Evolutionary conservation across 2,797 vertebrate genomes (phyloP).

Genomic region (Pogoniulus pusillus): DNA sequence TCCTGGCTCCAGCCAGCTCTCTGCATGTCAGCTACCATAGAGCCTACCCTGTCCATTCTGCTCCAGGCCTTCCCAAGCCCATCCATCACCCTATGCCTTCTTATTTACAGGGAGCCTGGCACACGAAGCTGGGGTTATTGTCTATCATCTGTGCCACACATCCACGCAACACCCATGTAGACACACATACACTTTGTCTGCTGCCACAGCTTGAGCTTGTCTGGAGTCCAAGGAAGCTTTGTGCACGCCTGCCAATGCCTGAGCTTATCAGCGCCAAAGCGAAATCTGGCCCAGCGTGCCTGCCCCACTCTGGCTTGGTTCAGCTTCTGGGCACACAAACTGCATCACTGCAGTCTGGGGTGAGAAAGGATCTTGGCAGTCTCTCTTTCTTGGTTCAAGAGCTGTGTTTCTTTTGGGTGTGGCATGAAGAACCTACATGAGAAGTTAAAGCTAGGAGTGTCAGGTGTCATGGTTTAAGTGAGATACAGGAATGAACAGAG

Average conservation of each 20-base stretch:
- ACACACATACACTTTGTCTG: not conserved
- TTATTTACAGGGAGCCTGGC: slow-evolving; percentile 30
- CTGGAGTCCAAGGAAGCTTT: slow-evolving; percentile 27
- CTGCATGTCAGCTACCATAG: slow-evolving; percentile 5
- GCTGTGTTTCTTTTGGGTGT: not conserved
- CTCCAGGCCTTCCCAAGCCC: slow-evolving; percentile 57
- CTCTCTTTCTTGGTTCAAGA: not conserved
- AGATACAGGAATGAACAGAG: not conserved
- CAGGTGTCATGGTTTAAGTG: not conserved
- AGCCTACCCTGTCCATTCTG: not conserved
- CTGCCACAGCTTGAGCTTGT: slow-evolving; percentile 4
- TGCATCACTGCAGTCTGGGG: not conserved
- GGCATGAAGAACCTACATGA: not conserved
- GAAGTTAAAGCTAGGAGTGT: not conserved
- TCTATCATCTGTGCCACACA: slow-evolving; percentile 13
- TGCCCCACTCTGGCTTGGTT: not conserved
- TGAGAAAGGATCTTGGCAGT: not conserved
- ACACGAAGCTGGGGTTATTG: not conserved
- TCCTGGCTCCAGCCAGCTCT: slow-evolving; percentile 42
- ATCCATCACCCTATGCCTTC: slow-evolving; percentile 51
- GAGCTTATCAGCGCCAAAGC: slow-evolving; percentile 20
- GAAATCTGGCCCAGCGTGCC: not conserved
- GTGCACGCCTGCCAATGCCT: not conserved
- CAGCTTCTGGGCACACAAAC: not conserved
- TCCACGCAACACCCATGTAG: not conserved